A percentile compares a stretch with the other conserved stretches of the same genome.
These are phyloP conservation scores for Nematostella vectensis DNA, from an alignment of 92 coral and sea anemone genomes.

Conservation along the genomic window DNA sequence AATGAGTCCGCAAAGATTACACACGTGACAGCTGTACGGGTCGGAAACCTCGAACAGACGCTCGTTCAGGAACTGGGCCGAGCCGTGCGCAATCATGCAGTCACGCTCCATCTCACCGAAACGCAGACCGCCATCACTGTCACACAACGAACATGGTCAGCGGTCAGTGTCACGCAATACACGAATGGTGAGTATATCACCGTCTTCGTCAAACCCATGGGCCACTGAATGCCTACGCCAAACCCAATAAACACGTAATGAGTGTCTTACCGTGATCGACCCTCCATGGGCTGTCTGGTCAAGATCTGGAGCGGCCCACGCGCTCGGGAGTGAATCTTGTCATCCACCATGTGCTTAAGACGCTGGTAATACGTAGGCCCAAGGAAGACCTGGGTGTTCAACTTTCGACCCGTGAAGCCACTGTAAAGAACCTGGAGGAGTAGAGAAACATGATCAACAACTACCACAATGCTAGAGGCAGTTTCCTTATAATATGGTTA, in stretches of 20 bases:
- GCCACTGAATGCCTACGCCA: no score
- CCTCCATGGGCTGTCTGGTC: constrained; percentile 98
- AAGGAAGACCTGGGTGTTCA: constrained; percentile 94
- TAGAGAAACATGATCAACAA: background rate
- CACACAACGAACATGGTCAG: background rate
- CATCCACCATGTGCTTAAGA: constrained; percentile 98
- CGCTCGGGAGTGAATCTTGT: constrained; percentile 97
- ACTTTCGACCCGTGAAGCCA: constrained; percentile 97
- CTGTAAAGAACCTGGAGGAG: constrained; percentile 79
- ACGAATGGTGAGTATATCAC: background rate
- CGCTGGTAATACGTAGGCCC: constrained; percentile 99
- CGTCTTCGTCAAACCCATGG: no score
- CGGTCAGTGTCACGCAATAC: background rate
- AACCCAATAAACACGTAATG: constrained; percentile 2
- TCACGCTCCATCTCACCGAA: constrained; percentile 99
- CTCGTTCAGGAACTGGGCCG: constrained; percentile 98
- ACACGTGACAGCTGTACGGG: constrained; percentile 98
- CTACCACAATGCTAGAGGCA: background rate
- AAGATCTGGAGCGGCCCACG: constrained; percentile 94
- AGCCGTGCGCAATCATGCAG: constrained; percentile 97
- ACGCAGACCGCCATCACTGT: constrained; percentile 98
- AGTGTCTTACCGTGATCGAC: constrained; percentile 98
- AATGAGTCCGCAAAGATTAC: constrained; percentile 92
- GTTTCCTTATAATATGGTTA: no score
- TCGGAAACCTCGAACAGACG: constrained; percentile 93